A percentile compares a stretch with the other conserved stretches of the same genome.
Evolutionary conservation across 1,140 invertebrate genomes (phyloP).

Genomic region (Propsilocerus akamusi): DNA sequence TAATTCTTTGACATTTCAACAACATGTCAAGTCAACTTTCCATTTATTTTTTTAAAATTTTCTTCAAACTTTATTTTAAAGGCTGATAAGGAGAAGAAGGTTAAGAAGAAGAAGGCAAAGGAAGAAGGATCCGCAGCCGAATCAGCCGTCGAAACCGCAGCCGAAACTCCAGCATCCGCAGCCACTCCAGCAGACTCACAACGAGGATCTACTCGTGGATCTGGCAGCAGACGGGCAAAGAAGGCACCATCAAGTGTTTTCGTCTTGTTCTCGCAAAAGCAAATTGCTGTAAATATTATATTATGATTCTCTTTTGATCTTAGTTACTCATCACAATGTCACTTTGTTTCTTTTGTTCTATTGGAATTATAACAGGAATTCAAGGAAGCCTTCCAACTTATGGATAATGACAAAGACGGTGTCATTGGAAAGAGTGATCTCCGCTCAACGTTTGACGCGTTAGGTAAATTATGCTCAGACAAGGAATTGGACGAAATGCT

Average conservation of each 20-base stretch:
- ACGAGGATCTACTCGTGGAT: constrained; percentile 31
- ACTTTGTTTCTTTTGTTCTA: too few species aligned
- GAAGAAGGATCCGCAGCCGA: constrained; percentile 38
- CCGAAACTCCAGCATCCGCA: constrained; percentile 33
- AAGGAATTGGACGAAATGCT: constrained; percentile 86
- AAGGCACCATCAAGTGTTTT: constrained; percentile 84
- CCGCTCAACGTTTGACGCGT: constrained; percentile 83
- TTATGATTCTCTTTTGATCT: background rate
- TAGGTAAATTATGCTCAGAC: constrained; percentile 77
- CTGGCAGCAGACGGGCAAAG: constrained; percentile 57
- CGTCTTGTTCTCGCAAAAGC: constrained; percentile 87
- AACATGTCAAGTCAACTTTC: background rate
- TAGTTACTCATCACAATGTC: background rate
- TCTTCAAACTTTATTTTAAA: constrained; percentile 23
- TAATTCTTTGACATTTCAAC: background rate
- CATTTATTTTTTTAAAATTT: constrained; percentile 7
- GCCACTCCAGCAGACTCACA: constrained; percentile 34
- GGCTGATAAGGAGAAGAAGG: constrained; percentile 68
- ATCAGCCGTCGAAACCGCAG: constrained; percentile 33
- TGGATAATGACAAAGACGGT: constrained; percentile 97
- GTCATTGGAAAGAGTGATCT: constrained; percentile 93
- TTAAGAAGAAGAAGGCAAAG: constrained; percentile 63
- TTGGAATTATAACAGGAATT: too few species aligned
- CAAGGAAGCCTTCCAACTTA: constrained; percentile 81
- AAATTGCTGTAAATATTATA: constrained; percentile 61